Evolutionary conservation across 2,113 vertebrate species (phyloP).

Genomic region (Merops nubicus): DNA sequence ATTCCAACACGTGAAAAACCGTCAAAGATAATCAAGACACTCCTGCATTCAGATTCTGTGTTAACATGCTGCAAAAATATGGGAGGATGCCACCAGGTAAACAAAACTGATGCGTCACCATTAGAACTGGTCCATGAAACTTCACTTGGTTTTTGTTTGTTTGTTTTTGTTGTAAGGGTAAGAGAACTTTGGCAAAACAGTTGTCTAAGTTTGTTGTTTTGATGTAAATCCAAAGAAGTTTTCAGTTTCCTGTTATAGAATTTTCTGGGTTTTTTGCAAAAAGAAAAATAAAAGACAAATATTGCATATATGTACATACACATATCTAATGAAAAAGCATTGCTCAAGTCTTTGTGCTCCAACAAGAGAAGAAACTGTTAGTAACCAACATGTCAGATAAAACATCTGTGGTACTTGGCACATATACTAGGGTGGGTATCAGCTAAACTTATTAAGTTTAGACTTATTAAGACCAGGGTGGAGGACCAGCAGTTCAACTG

Average conservation of each 20-base stretch:
- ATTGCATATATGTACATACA: neutral
- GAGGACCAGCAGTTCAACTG: neutral
- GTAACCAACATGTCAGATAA: slow-evolving; percentile 3
- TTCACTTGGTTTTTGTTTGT: neutral
- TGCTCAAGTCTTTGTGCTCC: neutral
- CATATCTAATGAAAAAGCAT: neutral
- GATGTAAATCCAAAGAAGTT: neutral
- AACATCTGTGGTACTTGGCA: neutral
- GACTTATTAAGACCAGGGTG: neutral
- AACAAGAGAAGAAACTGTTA: slow-evolving; percentile 22
- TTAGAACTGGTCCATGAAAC: neutral
- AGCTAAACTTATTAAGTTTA: neutral
- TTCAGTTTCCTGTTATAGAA: neutral
- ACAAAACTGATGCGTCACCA: slow-evolving; percentile 37
- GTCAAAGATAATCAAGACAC: slow-evolving; percentile 26
- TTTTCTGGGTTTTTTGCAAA: neutral
- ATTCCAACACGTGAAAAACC: slow-evolving; percentile 5
- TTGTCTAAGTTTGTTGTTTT: neutral
- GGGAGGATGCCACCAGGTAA: slow-evolving; percentile 8
- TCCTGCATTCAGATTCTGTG: slow-evolving; percentile 21
- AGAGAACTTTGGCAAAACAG: neutral
- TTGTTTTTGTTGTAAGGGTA: neutral
- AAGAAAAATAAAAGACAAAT: neutral
- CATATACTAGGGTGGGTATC: neutral
- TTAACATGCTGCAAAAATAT: slow-evolving; percentile 47